These are phyloP conservation scores for Sebastolobus altivelis DNA, from an alignment of 2,797 vertebrate genomes.

Conservation along the genomic window DNA sequence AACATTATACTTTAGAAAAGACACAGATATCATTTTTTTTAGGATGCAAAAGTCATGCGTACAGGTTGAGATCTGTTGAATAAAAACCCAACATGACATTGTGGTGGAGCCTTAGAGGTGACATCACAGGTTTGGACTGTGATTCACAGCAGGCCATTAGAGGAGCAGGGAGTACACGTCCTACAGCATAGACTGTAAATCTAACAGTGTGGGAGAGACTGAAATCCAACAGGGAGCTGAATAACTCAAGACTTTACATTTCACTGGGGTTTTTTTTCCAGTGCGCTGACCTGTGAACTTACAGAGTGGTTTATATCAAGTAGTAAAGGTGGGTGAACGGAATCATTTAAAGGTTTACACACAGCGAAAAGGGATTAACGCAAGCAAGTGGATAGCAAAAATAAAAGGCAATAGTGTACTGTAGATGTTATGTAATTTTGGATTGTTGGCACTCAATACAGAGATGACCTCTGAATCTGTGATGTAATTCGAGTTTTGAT, in stretches of 20 bases:
- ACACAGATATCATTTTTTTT: not conserved
- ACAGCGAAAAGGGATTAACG: not conserved
- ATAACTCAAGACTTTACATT: conserved; percentile 21
- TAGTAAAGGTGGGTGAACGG: not conserved
- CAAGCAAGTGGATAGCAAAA: not conserved
- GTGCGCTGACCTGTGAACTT: not conserved
- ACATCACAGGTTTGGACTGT: conserved; percentile 57
- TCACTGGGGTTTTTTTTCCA: not conserved
- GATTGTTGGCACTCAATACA: not conserved
- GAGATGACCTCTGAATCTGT: not conserved
- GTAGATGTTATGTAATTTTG: not conserved
- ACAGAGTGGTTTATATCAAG: conserved; percentile 2
- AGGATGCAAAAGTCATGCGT: not conserved
- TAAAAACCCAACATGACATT: not conserved
- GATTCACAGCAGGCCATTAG: conserved; percentile 58
- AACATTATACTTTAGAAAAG: not conserved
- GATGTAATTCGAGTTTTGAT: not conserved
- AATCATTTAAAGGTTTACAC: not conserved
- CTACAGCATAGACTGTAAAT: conserved; percentile 57
- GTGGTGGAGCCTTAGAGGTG: conserved; percentile 38
- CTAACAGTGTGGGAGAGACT: conserved; percentile 31
- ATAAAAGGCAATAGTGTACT: not conserved
- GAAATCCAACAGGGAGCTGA: conserved; percentile 48
- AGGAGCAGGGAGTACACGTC: conserved; percentile 22
- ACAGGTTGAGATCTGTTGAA: conserved; percentile 19